These are phyloP conservation scores for Thaumatotibia leucotreta DNA, from an alignment of 1,140 invertebrate species.

Conservation along the genomic window DNA sequence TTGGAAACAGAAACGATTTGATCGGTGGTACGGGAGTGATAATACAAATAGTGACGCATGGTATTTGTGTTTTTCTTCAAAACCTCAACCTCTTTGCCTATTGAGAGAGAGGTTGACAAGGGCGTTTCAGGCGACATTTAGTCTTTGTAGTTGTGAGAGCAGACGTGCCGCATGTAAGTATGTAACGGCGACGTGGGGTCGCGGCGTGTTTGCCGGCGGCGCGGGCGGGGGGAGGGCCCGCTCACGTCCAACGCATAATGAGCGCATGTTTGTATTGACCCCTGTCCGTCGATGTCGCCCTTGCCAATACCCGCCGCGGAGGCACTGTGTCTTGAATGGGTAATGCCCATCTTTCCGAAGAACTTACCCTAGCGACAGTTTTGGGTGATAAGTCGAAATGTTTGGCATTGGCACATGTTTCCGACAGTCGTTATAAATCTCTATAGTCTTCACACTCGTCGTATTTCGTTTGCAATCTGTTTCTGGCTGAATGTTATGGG, in stretches of 20 bases:
- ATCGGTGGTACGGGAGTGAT: not conserved
- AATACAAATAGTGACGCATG: not conserved
- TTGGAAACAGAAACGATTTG: no score
- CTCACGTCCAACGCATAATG: slow-evolving; percentile 37
- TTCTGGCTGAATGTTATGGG: not conserved
- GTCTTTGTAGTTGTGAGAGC: slow-evolving; percentile 8
- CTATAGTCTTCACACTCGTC: not conserved
- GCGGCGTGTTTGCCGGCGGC: slow-evolving; percentile 6
- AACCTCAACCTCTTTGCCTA: not conserved
- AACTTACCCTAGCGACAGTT: not conserved
- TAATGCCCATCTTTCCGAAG: slow-evolving; percentile 10
- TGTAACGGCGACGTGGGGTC: slow-evolving; percentile 12
- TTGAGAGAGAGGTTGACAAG: not conserved
- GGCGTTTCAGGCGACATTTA: slow-evolving; percentile 2
- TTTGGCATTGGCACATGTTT: not conserved
- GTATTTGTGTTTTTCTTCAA: not conserved
- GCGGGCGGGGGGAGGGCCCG: slow-evolving; percentile 15
- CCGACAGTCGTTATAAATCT: not conserved
- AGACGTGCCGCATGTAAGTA: slow-evolving; percentile 6
- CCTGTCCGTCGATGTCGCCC: slow-evolving; percentile 21
- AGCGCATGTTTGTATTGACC: slow-evolving; percentile 37
- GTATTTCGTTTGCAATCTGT: not conserved
- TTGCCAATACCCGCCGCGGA: slow-evolving; percentile 18
- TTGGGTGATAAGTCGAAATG: not conserved
- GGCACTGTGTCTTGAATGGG: slow-evolving; percentile 7